phyloP scores from a whole-genome alignment of 35 echinoderm and acorn worm species.

The Nesometra sesokonis region DNA sequence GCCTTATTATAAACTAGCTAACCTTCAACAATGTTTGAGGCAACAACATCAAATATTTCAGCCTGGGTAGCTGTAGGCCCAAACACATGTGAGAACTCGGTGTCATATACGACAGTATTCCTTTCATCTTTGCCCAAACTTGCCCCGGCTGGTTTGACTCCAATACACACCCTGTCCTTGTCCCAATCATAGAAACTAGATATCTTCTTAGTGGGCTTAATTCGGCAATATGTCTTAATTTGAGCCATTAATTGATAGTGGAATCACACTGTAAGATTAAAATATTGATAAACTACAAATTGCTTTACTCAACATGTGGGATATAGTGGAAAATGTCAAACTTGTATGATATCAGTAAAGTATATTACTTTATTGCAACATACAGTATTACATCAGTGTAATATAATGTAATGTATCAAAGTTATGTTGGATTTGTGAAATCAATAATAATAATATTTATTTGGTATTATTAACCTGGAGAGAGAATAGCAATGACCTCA shows the following conservation, averaged over 20 bases:
- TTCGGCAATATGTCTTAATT: constrained; percentile 15
- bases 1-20: not conserved
- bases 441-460: no score
- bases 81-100: constrained; percentile 3
- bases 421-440: no score
- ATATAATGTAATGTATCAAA: no score
- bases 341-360: no score
- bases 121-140: not conserved
- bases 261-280: no score
- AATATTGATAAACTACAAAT: no score
- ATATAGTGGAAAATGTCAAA: no score
- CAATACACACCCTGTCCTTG: not conserved
- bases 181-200: constrained; percentile 8
- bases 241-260: not conserved
- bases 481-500: no score
- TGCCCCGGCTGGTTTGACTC: not conserved
- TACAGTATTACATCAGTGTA: no score
- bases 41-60: constrained; percentile 26
- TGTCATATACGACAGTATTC: not conserved
- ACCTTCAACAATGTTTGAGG: constrained; percentile 19
- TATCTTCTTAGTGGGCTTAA: not conserved
- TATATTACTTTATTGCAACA: no score
- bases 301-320: no score
- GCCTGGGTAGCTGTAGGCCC: not conserved
- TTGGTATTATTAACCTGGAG: no score